These are phyloP conservation scores for Theocolax elegans DNA, from an alignment of 1,140 invertebrate genomes.

Conservation along the genomic window DNA sequence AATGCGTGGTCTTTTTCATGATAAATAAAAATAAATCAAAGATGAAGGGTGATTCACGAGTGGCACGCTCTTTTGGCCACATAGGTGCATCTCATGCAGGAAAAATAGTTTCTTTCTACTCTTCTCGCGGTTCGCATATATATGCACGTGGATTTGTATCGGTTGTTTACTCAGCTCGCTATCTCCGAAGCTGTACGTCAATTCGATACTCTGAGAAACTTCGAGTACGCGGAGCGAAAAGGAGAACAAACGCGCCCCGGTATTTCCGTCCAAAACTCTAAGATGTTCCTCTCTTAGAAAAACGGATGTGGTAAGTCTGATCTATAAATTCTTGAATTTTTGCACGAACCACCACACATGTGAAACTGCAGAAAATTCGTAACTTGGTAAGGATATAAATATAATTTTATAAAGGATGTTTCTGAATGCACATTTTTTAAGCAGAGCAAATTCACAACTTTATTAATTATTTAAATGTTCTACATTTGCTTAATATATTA, in stretches of 20 bases:
- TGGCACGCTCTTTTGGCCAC: not conserved
- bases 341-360: not conserved
- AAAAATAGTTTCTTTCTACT: constrained; percentile 34
- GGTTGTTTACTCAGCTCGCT: constrained; percentile 57
- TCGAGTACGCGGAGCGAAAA: constrained; percentile 11
- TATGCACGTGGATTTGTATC: constrained; percentile 39
- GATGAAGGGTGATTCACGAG: constrained; percentile 18
- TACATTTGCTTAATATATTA: too few relatives aligned
- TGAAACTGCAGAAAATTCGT: constrained; percentile 27
- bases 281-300: constrained; percentile 19
- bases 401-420: not conserved
- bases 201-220: constrained; percentile 56
- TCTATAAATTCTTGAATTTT: constrained; percentile 46
- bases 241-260: not conserved
- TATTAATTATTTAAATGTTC: too few relatives aligned
- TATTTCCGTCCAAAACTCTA: constrained; percentile 34
- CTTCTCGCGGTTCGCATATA: not conserved
- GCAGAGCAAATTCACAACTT: too few relatives aligned
- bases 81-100: constrained; percentile 10
- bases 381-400: constrained; percentile 9
- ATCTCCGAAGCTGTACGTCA: constrained; percentile 58
- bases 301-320: constrained; percentile 49
- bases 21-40: constrained; percentile 28
- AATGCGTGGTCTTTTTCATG: not conserved
- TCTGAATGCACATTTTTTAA: not conserved